Percentiles rank a stretch among this genome's conserved stretches.
These are phyloP conservation scores for Archivesica marissinica DNA, from an alignment of 1,140 invertebrate genomes.

Conservation along the genomic window DNA sequence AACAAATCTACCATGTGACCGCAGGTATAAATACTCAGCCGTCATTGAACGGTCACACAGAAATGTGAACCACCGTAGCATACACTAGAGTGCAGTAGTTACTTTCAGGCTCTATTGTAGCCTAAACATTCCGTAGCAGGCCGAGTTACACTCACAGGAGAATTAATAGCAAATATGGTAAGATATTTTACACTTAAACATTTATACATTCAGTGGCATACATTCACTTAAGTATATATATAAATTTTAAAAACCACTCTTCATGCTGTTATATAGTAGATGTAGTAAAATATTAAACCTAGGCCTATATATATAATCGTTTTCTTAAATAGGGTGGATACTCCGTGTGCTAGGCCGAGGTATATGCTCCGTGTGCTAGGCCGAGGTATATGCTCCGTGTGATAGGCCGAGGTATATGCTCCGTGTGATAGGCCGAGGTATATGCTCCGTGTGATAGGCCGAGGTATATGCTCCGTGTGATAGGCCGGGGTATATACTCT, in stretches of 20 bases:
- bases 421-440: no score
- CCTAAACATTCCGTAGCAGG: neutral
- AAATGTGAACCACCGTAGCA: constrained; percentile 18
- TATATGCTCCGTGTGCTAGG: no score
- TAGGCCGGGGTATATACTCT: no score
- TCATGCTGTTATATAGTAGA: neutral
- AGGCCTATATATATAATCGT: neutral
- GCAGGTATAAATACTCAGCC: neutral
- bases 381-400: no score
- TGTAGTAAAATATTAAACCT: neutral
- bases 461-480: no score
- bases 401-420: no score
- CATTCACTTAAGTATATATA: no score
- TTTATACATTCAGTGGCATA: neutral
- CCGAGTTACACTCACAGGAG: constrained; percentile 38
- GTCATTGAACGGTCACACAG: neutral
- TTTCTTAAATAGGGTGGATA: neutral
- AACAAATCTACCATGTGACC: no score
- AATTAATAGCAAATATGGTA: constrained; percentile 23
- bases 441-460: no score
- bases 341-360: neutral
- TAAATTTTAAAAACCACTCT: neutral
- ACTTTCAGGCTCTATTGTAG: constrained; percentile 3
- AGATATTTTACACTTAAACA: neutral
- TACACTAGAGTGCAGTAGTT: neutral